phyloP scores from a whole-genome alignment of 2,888 invertebrate species.

The Phorcus lineatus region DNA sequence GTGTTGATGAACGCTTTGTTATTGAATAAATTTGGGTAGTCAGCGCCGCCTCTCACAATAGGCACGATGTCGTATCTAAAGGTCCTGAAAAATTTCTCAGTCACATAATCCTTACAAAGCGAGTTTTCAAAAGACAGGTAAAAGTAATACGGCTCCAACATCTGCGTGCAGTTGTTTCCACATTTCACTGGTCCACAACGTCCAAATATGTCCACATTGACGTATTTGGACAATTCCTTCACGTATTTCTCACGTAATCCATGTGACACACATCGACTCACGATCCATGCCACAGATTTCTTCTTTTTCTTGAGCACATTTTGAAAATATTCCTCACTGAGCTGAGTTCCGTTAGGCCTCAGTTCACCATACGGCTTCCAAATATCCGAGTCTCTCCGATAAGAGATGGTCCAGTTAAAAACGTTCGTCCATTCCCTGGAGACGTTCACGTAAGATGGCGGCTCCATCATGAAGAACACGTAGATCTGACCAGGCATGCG shows the following conservation, averaged over 20 bases:
- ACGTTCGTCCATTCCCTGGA: not conserved
- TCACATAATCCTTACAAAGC: constrained; percentile 36
- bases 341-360: not conserved
- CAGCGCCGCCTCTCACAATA: constrained; percentile 35
- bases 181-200: constrained; percentile 15
- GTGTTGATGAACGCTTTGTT: constrained; percentile 29
- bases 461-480: not conserved
- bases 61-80: constrained; percentile 29
- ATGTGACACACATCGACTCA: constrained; percentile 27
- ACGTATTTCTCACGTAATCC: constrained; percentile 27
- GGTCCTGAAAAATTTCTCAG: constrained; percentile 38
- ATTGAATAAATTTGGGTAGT: constrained; percentile 30
- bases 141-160: constrained; percentile 31
- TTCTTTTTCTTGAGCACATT: constrained; percentile 12
- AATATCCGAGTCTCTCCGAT: not conserved
- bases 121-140: constrained; percentile 39
- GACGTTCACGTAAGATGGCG: not conserved
- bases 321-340: constrained; percentile 11
- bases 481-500: not conserved
- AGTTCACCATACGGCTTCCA: constrained; percentile 10
- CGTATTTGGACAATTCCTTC: constrained; percentile 4
- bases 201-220: constrained; percentile 27
- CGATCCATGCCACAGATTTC: constrained; percentile 30
- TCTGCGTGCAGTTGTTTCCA: not conserved
- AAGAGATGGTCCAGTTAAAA: constrained; percentile 6